Base-by-base conservation (phyloP, 2,797 vertebrate genomes). In the Catharus ustulatus region DNA sequence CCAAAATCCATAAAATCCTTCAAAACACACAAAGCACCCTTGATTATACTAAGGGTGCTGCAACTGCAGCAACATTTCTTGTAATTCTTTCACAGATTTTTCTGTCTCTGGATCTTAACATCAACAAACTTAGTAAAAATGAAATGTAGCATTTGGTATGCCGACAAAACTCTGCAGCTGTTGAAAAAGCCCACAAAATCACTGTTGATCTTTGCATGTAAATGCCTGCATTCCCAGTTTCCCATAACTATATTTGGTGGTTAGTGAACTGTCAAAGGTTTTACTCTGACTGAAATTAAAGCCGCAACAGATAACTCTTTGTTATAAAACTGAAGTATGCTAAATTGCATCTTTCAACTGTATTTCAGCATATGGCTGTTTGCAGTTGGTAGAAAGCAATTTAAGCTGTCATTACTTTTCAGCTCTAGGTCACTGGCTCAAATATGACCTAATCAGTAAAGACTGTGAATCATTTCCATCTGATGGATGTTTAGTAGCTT, bases 361-460 rank as follows among this genome's bases (percentile, higher is more conserved):
- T 54, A 68, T 94, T 93, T 91, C 84, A 78, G 61, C 45, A 62
- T 58, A 84, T 26, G 69, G 24, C 43, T 84, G 26, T 66, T 89
- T 90, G 64, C 62, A 73, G 69, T 49, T 69, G n/a, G 43, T 84
- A 81, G 74, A 85, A 95, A 94, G 83, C 46, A 87, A 84, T 90
- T 90, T 87, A 83, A 90, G 34, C 30, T 96, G 92, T 94, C 72
- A 40, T 66, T 95, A 36, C 57, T 87, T 52, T 89, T 93, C 85
- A 93, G 4, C 59, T 84, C 67, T 84, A 95, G 92, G 94, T 94
- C 89, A 94, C 63, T 94, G 89, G 77, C 87, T 91, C 80, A 90
- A 88, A 93, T 79, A 92, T 91, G 87, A 95, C 87, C 85, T 96
- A 94, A 93, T 94, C 92, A 95, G 80, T 88, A 90, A 91, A 84